Percentiles rank a stretch among this genome's conserved stretches.
phyloP scores from a whole-genome alignment of 2,797 vertebrate genomes.

The Acanthis flammea region DNA sequence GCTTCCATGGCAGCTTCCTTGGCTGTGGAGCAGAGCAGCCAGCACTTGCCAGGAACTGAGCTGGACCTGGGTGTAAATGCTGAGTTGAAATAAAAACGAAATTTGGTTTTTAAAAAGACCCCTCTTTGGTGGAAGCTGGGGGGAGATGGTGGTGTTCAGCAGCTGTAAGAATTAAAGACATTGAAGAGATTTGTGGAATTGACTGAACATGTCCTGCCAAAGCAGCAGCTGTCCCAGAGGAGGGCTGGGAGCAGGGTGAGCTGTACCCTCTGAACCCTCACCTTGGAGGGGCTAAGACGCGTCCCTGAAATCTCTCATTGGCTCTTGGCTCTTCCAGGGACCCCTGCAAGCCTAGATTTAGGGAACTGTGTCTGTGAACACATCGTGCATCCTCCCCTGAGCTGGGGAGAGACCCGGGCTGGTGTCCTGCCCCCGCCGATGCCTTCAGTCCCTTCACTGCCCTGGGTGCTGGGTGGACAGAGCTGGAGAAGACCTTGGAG shows the following conservation, averaged over 20 bases:
- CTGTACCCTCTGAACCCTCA: neutral
- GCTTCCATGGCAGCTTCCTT: neutral
- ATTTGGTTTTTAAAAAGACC: neutral
- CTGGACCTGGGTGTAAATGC: neutral
- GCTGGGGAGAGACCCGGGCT: neutral
- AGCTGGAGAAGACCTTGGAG: neutral
- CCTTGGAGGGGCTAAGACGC: neutral
- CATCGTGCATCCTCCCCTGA: neutral
- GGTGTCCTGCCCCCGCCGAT: neutral
- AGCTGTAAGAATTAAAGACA: neutral
- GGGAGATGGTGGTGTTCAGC: neutral
- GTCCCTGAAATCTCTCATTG: neutral
- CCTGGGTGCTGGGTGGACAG: accelerated
- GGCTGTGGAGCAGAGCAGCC: neutral
- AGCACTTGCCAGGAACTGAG: neutral
- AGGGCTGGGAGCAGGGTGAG: neutral
- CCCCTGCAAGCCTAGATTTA: neutral
- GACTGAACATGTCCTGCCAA: neutral
- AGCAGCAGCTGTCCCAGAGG: neutral
- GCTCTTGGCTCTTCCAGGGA: neutral
- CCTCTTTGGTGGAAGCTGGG: neutral
- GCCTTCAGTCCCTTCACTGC: neutral
- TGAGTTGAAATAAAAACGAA: neutral
- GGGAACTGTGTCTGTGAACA: neutral
- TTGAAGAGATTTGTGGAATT: neutral